These are phyloP conservation scores for Trissoscelio sp. DNA, from an alignment of 2,888 invertebrate species.

Conservation along the genomic window DNA sequence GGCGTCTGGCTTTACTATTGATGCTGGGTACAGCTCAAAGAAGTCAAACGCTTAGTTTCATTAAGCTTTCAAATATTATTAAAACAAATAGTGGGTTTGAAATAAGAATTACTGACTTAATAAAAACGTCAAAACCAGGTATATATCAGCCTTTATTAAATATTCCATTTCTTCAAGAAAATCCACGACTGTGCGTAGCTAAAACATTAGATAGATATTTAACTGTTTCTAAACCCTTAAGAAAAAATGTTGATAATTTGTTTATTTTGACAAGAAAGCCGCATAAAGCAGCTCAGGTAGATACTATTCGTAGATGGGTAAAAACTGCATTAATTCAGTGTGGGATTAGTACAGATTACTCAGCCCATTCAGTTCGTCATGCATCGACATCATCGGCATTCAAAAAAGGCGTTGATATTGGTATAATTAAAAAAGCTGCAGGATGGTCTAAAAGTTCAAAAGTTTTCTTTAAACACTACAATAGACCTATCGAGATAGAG, in stretches of 20 bases:
- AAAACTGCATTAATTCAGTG: neutral
- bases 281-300: constrained; percentile 30
- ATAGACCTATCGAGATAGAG: neutral
- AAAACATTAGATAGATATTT: neutral
- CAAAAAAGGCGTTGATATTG: neutral
- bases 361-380: constrained; percentile 3
- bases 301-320: constrained; percentile 42
- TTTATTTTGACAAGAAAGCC: constrained; percentile 56
- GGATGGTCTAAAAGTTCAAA: neutral
- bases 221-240: neutral
- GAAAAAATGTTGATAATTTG: neutral
- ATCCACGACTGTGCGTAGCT: neutral
- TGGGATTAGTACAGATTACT: neutral
- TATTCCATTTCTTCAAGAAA: neutral
- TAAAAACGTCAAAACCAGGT: neutral
- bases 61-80: constrained; percentile 43
- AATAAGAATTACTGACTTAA: neutral
- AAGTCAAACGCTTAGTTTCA: constrained; percentile 38
- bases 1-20: constrained; percentile 1
- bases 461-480: constrained; percentile 3
- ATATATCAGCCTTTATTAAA: neutral
- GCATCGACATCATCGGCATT: constrained; percentile 1
- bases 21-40: constrained; percentile 32
- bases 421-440: constrained; percentile 4
- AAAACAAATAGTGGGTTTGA: no score